Conservation (phyloP, 1,140 invertebrate genomes). For the Platyura marginata region DNA sequence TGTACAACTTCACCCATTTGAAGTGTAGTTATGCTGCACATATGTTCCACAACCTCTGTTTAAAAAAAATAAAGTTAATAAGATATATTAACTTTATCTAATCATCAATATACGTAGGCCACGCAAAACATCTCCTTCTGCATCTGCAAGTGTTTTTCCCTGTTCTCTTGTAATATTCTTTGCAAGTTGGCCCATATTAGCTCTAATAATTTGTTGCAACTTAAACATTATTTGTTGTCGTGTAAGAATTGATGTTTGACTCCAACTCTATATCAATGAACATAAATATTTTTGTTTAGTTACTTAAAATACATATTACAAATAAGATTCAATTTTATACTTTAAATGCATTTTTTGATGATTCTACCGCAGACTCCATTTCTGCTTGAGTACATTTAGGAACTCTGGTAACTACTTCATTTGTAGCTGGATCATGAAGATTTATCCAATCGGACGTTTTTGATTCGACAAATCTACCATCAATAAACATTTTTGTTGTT, state of each 20-base stretch:
- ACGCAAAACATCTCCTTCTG: slow-evolving; percentile 93
- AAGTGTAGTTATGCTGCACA: slow-evolving; percentile 78
- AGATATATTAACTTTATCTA: not conserved
- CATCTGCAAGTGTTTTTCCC: slow-evolving; percentile 93
- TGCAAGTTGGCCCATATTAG: slow-evolving; percentile 69
- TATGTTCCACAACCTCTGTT: slow-evolving; percentile 91
- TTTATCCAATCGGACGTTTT: slow-evolving; percentile 86
- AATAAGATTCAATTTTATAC: too few relatives aligned
- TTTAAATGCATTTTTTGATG: slow-evolving; percentile 56
- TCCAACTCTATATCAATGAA: slow-evolving; percentile 56
- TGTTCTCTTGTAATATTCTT: slow-evolving; percentile 89
- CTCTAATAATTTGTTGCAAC: slow-evolving; percentile 37
- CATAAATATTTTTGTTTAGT: too few relatives aligned
- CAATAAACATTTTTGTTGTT: slow-evolving; percentile 82
- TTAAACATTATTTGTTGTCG: slow-evolving; percentile 95
- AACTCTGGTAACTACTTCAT: slow-evolving; percentile 66
- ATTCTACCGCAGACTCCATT: slow-evolving; percentile 78
- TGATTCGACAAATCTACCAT: slow-evolving; percentile 90
- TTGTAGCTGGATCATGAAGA: slow-evolving; percentile 83
- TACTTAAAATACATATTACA: too few relatives aligned
- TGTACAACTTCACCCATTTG: slow-evolving; percentile 84
- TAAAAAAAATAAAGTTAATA: too few relatives aligned
- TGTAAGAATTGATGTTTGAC: slow-evolving; percentile 76
- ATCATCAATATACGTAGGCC: slow-evolving; percentile 66
- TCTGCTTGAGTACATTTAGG: slow-evolving; percentile 81